phyloP scores from a whole-genome alignment of 2,888 invertebrate species.

The Metalampra italica region DNA sequence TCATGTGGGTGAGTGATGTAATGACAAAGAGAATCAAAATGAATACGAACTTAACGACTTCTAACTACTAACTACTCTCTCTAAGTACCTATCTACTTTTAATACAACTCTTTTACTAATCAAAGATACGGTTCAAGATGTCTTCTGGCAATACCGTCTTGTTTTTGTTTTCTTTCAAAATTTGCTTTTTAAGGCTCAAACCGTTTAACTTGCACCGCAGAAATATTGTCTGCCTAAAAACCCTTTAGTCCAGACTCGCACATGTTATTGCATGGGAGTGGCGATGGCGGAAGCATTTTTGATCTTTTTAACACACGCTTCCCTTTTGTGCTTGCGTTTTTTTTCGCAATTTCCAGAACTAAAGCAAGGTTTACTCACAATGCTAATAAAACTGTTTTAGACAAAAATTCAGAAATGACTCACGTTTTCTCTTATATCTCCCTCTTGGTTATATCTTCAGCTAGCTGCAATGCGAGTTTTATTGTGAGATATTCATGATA shows the following conservation, averaged over 20 bases:
- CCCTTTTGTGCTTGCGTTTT: not conserved
- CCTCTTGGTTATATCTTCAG: not conserved
- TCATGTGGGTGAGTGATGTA: no score
- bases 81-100: no score
- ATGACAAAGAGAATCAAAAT: constrained; percentile 5
- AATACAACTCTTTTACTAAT: no score
- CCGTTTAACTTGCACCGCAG: constrained; percentile 4
- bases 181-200: no score
- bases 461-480: not conserved
- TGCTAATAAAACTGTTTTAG: not conserved
- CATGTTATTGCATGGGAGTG: constrained; percentile 15
- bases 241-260: constrained; percentile 2
- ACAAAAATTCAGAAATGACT: not conserved
- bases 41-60: not conserved
- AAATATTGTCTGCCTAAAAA: constrained; percentile 6
- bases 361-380: not conserved
- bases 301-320: constrained; percentile 3
- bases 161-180: no score
- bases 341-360: not conserved
- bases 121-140: no score
- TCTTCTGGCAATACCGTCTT: no score
- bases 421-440: constrained; percentile 4
- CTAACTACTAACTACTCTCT: no score
- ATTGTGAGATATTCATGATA: constrained; percentile 12
- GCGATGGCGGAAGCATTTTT: constrained; percentile 9